Evolutionary conservation across 2,888 invertebrate species (phyloP).

Genomic region (Theretra japonica): DNA sequence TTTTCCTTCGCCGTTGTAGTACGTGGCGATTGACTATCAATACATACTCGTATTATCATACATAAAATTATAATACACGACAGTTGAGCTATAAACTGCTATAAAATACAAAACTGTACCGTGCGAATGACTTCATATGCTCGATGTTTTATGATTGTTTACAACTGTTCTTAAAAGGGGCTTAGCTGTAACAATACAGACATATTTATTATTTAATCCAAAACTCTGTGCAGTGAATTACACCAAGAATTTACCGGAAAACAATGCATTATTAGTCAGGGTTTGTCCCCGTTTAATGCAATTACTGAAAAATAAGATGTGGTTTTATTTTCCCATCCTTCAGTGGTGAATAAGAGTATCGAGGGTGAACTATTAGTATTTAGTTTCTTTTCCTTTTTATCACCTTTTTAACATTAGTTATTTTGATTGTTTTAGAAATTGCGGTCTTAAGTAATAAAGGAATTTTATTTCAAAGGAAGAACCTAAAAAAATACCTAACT

Average conservation of each 20-base stretch:
- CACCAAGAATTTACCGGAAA: conserved; percentile 4
- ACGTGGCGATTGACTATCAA: too few species aligned
- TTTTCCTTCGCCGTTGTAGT: too few species aligned
- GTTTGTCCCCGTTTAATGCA: conserved; percentile 1
- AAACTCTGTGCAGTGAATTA: neutral
- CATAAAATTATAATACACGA: too few species aligned
- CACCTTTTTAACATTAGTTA: too few species aligned
- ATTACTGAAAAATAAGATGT: neutral
- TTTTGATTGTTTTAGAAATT: too few species aligned
- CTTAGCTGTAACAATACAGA: neutral
- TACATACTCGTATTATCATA: too few species aligned
- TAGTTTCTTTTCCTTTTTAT: too few species aligned
- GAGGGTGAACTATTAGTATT: neutral
- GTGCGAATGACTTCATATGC: conserved; percentile 15
- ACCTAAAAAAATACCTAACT: too few species aligned
- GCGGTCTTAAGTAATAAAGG: too few species aligned
- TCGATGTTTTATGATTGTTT: conserved; percentile 1
- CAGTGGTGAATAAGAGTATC: neutral
- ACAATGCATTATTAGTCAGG: neutral
- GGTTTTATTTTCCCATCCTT: neutral
- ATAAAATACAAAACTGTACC: neutral
- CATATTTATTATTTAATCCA: neutral
- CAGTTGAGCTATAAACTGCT: too few species aligned
- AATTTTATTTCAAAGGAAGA: too few species aligned
- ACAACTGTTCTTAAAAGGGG: neutral